Base-by-base conservation (phyloP, 1,140 invertebrate species). In the Achroia grisella region DNA sequence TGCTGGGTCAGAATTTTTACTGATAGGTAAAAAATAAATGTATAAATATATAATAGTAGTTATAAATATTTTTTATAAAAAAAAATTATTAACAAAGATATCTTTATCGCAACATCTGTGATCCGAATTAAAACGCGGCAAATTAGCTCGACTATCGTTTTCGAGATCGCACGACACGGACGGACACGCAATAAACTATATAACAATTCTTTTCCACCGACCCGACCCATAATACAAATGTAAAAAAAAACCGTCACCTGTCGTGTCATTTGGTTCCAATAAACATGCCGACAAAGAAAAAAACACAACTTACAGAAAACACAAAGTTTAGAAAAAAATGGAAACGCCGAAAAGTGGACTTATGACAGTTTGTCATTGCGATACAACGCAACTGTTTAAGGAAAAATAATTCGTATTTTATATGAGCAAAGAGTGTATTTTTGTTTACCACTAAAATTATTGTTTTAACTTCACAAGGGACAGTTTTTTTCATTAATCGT, bases 191-290 rank as follows among this genome's bases (percentile, higher is more conserved):
- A 80, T 84, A 81, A 81, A 81, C 75, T 71, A 63, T 70, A 71
- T 77, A 80, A 84, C 77, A 66, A 71, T 76, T 79, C 74, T 63
- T 44, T 79, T 37, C 17, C 6, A 15, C 48, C 57, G 44, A 54
- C 56, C 59, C 52, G 17, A 23, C 46, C 52, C 41, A 57, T 64
- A 64, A 60, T 67, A 56, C 48, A 55, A 48, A 55, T 53, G 42
- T 50, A 62, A 69, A 72, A 78, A 66, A 62, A 59, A 47, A 53
- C 54, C 73, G 77, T 81, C 80, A 84, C 77, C 77, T 84, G 80
- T 80, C 75, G 77, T 81, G 80, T 84, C 80, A 81, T 84, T 84
- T 81, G 80, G 80, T 73, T 44, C 74, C 71, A 74, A 78, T 77
- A 72, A 84, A 73, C 71, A 48, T 33, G 56, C 80, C 80, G 80